phyloP scores from a whole-genome alignment of 2,113 vertebrate genomes.

The Halcyon malimbica region DNA sequence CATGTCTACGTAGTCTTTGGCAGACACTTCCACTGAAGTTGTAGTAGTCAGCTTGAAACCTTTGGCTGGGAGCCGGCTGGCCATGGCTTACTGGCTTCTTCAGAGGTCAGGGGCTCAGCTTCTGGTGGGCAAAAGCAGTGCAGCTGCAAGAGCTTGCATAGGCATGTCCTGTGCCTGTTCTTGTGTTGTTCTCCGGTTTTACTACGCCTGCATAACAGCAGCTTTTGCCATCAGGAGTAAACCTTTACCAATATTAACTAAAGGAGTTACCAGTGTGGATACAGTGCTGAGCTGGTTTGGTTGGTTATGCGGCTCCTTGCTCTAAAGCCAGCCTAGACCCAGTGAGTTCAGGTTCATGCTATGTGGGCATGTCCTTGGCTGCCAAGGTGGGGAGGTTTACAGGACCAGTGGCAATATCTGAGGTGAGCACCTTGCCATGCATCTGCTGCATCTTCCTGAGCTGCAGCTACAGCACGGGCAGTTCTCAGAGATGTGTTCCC shows the following conservation, averaged over 20 bases:
- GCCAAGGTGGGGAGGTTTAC: not conserved
- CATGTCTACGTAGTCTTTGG: fast-evolving
- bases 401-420: not conserved
- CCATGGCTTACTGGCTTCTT: not conserved
- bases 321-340: not conserved
- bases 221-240: not conserved
- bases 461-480: not conserved
- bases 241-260: not conserved
- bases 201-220: not conserved
- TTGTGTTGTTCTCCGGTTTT: not conserved
- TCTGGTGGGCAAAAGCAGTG: not conserved
- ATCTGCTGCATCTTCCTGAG: not conserved
- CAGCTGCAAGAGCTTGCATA: not conserved
- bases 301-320: not conserved
- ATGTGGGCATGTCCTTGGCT: not conserved
- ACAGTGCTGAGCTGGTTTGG: not conserved
- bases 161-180: not conserved
- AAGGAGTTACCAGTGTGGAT: not conserved
- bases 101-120: not conserved
- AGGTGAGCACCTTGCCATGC: fast-evolving
- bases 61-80: not conserved
- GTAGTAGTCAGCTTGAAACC: not conserved
- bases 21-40: not conserved
- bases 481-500: not conserved
- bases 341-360: fast-evolving